A percentile compares a stretch with the other conserved stretches of the same genome.
Evolutionary conservation across 2,113 vertebrate genomes (phyloP).

Genomic region (Cnemophilus loriae): DNA sequence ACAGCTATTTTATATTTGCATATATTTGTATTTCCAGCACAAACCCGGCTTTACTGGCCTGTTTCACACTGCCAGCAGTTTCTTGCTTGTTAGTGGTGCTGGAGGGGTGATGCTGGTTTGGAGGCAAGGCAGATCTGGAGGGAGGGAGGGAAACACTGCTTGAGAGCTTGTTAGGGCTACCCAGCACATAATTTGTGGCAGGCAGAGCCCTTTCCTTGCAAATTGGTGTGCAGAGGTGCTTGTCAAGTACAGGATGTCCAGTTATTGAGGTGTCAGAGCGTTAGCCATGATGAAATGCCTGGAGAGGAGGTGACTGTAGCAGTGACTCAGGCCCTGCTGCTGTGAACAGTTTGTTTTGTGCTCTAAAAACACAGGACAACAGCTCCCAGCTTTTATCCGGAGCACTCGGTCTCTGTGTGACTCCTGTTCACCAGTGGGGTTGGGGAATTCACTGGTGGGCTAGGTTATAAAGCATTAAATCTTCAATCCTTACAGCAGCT

Average conservation of each 20-base stretch:
- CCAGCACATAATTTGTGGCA: background rate
- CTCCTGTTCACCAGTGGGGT: rapidly evolving
- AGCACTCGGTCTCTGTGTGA: rapidly evolving
- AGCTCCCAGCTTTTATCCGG: background rate
- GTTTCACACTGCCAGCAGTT: background rate
- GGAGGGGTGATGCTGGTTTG: background rate
- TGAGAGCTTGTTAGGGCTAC: background rate
- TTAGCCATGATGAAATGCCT: background rate
- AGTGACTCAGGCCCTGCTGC: background rate
- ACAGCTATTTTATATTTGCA: background rate
- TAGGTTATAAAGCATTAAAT: background rate
- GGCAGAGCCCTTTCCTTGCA: background rate
- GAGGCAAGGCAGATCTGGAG: background rate
- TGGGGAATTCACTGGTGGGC: background rate
- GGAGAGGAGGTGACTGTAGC: background rate
- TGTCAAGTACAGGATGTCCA: background rate
- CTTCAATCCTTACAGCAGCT: background rate
- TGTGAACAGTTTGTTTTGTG: background rate
- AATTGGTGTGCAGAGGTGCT: background rate
- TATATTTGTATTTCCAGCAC: background rate
- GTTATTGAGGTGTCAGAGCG: background rate
- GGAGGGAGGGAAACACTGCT: background rate
- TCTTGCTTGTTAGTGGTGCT: background rate
- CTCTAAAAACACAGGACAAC: background rate
- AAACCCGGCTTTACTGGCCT: background rate